phyloP scores from a whole-genome alignment of 2,888 invertebrate species.

The Caenorhabditis sp. region DNA sequence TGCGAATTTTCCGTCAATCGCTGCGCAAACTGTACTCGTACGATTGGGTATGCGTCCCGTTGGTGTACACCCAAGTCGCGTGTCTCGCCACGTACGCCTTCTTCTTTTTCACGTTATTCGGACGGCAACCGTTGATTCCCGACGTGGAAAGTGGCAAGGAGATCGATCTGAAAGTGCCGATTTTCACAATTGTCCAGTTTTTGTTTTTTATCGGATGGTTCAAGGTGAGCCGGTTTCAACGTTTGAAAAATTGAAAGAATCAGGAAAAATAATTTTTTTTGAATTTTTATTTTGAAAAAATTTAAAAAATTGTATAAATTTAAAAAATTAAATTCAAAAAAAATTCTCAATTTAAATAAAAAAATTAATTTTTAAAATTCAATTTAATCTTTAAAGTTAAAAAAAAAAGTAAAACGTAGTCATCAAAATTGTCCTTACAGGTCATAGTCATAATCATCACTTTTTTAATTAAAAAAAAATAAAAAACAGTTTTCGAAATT shows the following conservation, averaged over 20 bases:
- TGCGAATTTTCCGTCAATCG: conserved; percentile 68
- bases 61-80: conserved; percentile 81
- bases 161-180: conserved; percentile 70
- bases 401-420: no score
- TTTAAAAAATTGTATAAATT: not conserved
- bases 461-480: no score
- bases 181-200: conserved; percentile 75
- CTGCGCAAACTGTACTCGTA: conserved; percentile 70
- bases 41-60: conserved; percentile 77
- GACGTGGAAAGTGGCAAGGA: conserved; percentile 62
- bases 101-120: conserved; percentile 83
- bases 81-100: conserved; percentile 84
- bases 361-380: no score
- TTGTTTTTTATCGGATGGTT: conserved; percentile 76
- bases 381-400: no score
- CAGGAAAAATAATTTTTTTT: no score
- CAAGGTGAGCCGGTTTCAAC: conserved; percentile 40
- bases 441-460: no score
- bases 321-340: not conserved
- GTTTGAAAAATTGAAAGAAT: no score
- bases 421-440: no score
- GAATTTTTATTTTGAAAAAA: not conserved
- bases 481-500: no score
- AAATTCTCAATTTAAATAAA: no score
- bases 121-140: conserved; percentile 80